These are phyloP conservation scores for Bovichtus variegatus DNA, from an alignment of 2,797 vertebrate genomes.

Conservation along the genomic window DNA sequence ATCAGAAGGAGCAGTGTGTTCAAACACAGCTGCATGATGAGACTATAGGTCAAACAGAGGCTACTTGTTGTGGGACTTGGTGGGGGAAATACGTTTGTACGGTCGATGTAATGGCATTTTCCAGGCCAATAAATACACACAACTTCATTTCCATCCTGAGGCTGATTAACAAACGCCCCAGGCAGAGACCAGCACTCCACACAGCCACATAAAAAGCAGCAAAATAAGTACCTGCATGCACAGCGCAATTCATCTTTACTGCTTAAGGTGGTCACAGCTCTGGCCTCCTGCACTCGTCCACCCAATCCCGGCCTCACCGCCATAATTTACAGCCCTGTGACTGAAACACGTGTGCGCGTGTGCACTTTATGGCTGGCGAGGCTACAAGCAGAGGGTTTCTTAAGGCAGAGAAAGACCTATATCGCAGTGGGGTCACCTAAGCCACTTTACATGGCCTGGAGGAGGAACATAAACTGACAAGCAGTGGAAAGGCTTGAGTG, in stretches of 20 bases:
- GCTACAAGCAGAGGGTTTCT: conserved; percentile 35
- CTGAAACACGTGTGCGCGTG: conserved; percentile 20
- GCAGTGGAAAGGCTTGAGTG: conserved; percentile 44
- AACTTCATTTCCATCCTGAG: conserved; percentile 30
- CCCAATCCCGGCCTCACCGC: conserved; percentile 1
- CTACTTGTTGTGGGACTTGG: background rate
- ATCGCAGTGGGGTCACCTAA: conserved; percentile 54
- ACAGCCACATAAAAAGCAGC: conserved; percentile 40
- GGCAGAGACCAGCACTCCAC: conserved; percentile 36
- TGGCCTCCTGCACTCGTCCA: conserved; percentile 17
- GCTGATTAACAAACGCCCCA: conserved; percentile 58
- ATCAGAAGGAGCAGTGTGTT: background rate
- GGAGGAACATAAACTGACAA: conserved; percentile 53
- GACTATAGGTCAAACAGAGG: background rate
- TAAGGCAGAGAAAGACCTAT: conserved; percentile 43
- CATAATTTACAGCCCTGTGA: conserved; percentile 50
- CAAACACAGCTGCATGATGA: background rate
- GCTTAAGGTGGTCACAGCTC: conserved; percentile 51
- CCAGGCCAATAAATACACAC: conserved; percentile 36
- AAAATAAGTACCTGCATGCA: conserved; percentile 50
- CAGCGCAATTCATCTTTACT: conserved; percentile 66
- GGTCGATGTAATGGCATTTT: conserved; percentile 12
- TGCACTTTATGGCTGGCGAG: conserved; percentile 46
- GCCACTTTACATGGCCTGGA: conserved; percentile 57
- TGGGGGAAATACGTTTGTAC: background rate